Percentiles rank a stretch among this genome's conserved stretches.
Evolutionary conservation across 2,797 vertebrate genomes (phyloP).

Genomic region (Hippocampus kuda): DNA sequence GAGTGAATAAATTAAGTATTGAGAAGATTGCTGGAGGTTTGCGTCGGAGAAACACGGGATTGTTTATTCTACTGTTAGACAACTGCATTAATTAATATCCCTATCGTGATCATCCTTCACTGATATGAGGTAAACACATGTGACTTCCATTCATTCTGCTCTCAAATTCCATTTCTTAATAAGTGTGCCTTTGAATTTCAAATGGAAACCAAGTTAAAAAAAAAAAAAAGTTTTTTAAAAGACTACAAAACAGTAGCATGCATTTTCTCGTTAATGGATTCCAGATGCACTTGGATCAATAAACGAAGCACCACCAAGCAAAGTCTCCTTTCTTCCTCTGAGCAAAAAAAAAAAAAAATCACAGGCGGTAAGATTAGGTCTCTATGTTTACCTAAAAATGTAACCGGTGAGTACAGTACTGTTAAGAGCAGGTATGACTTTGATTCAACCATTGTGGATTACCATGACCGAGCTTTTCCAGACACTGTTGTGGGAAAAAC

Average conservation of each 20-base stretch:
- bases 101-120: slow-evolving; percentile 5
- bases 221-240: no score
- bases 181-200: background rate
- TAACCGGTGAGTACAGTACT: no score
- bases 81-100: slow-evolving; percentile 12
- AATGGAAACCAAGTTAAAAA: background rate
- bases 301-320: no score
- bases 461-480: no score
- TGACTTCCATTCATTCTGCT: slow-evolving; percentile 13
- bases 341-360: no score
- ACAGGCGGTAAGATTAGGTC: no score
- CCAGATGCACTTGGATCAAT: no score
- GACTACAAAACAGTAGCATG: background rate
- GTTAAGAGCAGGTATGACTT: no score
- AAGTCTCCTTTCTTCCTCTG: no score
- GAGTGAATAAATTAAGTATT: slow-evolving; percentile 43
- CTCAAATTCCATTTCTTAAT: background rate
- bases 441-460: no score
- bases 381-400: no score
- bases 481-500: no score
- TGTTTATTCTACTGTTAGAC: slow-evolving; percentile 20
- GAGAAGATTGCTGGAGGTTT: slow-evolving; percentile 42
- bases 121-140: slow-evolving; percentile 11
- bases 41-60: slow-evolving; percentile 34
- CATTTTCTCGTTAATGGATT: background rate